Evolutionary conservation across 1,140 invertebrate genomes (phyloP).

Genomic region (Planococcus citri): DNA sequence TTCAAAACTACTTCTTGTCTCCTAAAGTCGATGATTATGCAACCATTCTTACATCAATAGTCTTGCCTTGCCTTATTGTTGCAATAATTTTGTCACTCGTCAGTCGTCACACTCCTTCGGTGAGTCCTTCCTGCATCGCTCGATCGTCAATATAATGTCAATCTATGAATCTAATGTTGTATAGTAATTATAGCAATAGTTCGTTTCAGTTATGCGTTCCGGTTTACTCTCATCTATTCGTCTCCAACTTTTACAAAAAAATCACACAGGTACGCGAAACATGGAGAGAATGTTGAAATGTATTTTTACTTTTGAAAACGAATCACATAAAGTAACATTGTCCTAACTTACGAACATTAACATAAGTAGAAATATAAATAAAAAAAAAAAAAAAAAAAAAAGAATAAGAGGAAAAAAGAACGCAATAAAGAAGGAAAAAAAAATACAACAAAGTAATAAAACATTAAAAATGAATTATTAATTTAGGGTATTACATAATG

Average conservation of each 20-base stretch:
- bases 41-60: no score
- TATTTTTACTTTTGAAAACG: background rate
- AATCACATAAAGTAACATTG: slow-evolving; percentile 7
- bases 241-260: background rate
- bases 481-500: background rate
- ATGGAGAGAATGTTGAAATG: background rate
- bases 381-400: background rate
- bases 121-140: no score
- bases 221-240: background rate
- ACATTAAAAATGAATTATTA: slow-evolving; percentile 1
- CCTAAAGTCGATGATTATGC: no score
- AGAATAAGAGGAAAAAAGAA: background rate
- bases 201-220: no score
- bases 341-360: background rate
- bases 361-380: slow-evolving; percentile 3
- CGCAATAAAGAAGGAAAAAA: background rate
- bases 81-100: no score
- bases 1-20: no score
- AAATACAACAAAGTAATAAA: background rate
- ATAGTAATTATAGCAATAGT: no score
- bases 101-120: no score
- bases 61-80: no score
- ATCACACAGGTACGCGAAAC: background rate
- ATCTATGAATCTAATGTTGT: no score
- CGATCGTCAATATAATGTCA: no score